Conservation (phyloP, 2,797 vertebrate species). For the Leptoclinus maculatus region DNA sequence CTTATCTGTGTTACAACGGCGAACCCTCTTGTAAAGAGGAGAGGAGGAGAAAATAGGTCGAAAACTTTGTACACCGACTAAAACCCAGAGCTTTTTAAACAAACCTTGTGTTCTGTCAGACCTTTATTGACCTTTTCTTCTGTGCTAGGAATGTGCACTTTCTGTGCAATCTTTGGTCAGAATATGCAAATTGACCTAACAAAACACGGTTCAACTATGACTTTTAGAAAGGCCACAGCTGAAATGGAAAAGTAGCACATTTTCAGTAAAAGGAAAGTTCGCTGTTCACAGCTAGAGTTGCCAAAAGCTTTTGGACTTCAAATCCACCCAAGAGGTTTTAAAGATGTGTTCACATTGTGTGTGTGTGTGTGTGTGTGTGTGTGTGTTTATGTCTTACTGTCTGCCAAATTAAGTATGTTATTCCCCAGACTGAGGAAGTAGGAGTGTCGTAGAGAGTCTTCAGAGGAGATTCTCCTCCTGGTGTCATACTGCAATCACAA, state of each 20-base stretch:
- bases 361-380: not conserved
- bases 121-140: not conserved
- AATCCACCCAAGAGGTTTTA: not conserved
- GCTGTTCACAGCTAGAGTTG: not conserved
- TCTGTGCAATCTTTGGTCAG: not conserved
- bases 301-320: not conserved
- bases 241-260: not conserved
- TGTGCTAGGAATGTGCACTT: not conserved
- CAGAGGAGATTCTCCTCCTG: constrained; percentile 87
- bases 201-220: not conserved
- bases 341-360: not conserved
- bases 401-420: constrained; percentile 88
- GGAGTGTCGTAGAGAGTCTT: constrained; percentile 87
- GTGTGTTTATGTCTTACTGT: constrained; percentile 86
- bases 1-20: not conserved
- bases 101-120: not conserved
- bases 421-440: constrained; percentile 93
- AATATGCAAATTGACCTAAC: not conserved
- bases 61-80: not conserved
- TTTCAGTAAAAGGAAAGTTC: not conserved
- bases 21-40: not conserved
- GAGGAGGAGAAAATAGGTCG: not conserved
- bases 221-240: not conserved
- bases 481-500: constrained; percentile 86
- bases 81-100: not conserved